Evolutionary conservation across 2,797 vertebrate genomes (phyloP).

Genomic region (Myotis planiceps): DNA sequence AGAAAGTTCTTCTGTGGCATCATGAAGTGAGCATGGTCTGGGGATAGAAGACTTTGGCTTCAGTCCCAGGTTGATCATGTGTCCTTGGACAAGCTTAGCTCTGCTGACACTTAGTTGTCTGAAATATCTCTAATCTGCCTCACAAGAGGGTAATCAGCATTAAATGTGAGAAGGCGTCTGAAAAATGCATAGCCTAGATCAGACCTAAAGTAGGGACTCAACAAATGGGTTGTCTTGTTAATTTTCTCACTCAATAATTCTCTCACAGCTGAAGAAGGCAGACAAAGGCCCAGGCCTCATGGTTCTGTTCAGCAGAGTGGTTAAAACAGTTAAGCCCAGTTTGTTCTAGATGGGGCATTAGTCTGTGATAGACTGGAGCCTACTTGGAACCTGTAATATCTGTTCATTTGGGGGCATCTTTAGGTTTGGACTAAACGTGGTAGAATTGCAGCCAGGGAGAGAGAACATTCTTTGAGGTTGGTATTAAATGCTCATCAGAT

Average conservation of each 20-base stretch:
- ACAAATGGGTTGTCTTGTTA: background rate
- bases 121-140: background rate
- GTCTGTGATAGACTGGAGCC: background rate
- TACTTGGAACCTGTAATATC: background rate
- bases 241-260: background rate
- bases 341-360: background rate
- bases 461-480: background rate
- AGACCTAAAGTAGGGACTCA: background rate
- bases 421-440: background rate
- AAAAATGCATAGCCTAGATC: background rate
- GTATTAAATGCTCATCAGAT: background rate
- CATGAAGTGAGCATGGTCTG: background rate
- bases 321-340: background rate
- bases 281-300: background rate
- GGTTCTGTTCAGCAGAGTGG: background rate
- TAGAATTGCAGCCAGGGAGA: background rate
- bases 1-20: background rate
- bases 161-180: background rate
- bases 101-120: background rate
- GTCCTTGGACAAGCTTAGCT: background rate
- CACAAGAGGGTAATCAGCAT: background rate
- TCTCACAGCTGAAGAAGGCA: background rate
- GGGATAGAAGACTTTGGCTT: background rate
- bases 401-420: background rate
- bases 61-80: background rate